Evolutionary conservation across 2,113 vertebrate species (phyloP).

Genomic region (Saimiri boliviensis): DNA sequence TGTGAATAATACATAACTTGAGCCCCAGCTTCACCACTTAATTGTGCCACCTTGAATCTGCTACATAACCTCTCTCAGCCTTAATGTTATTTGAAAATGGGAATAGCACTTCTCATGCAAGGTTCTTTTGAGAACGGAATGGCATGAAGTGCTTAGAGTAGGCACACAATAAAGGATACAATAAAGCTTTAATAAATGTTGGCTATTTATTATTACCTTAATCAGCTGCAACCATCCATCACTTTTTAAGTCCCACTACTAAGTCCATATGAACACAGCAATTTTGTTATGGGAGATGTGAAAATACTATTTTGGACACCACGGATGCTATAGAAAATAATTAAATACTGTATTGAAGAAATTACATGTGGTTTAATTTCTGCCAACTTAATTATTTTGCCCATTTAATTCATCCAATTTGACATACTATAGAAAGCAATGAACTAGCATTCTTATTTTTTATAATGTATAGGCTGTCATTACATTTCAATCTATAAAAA

Average conservation of each 20-base stretch:
- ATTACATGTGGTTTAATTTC: conserved; percentile 40
- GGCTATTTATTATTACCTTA: not conserved
- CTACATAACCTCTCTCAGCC: not conserved
- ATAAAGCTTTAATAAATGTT: not conserved
- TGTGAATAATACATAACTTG: not conserved
- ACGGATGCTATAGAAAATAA: conserved; percentile 31
- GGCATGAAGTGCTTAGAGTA: not conserved
- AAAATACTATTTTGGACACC: not conserved
- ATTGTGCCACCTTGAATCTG: not conserved
- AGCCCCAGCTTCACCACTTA: not conserved
- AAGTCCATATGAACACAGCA: not conserved
- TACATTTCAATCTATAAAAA: conserved; percentile 38
- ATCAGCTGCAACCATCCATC: not conserved
- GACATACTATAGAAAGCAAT: conserved; percentile 35
- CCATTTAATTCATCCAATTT: conserved; percentile 18
- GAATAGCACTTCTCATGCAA: not conserved
- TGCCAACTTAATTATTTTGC: conserved; percentile 55
- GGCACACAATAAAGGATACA: not conserved
- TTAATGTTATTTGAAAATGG: not conserved
- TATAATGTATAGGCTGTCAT: conserved; percentile 3
- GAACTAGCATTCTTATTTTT: conserved; percentile 11
- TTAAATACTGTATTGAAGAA: conserved; percentile 44
- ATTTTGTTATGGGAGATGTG: not conserved
- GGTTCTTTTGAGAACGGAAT: not conserved
- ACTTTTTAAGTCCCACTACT: not conserved